These are phyloP conservation scores for Podocnemis expansa DNA, from an alignment of 2,113 vertebrate genomes.

Conservation along the genomic window DNA sequence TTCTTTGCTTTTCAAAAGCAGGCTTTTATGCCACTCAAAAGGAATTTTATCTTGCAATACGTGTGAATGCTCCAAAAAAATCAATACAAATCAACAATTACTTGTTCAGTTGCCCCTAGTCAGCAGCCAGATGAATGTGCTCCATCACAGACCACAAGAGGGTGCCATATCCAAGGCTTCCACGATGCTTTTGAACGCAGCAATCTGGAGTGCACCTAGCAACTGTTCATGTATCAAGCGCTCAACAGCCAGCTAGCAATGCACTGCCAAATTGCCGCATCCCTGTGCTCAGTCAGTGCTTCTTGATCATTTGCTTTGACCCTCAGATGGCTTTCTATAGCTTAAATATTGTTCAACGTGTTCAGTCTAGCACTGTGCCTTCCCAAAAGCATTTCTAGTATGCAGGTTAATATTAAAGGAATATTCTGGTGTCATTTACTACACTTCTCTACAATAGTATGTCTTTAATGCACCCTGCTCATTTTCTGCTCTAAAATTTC, in stretches of 20 bases:
- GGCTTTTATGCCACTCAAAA: not conserved
- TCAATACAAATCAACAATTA: not conserved
- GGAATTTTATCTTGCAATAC: not conserved
- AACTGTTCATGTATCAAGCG: slow-evolving; percentile 66
- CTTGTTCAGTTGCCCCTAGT: not conserved
- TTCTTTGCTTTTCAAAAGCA: not conserved
- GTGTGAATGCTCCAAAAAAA: not conserved
- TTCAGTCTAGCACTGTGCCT: not conserved
- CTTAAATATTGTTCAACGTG: not conserved
- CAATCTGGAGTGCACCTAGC: slow-evolving; percentile 77
- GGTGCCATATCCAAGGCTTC: slow-evolving; percentile 23
- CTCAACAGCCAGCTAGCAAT: slow-evolving; percentile 79
- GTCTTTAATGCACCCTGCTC: not conserved
- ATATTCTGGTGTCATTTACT: not conserved
- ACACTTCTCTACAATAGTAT: accelerated
- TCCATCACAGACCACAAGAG: slow-evolving; percentile 29
- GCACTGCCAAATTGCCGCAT: slow-evolving; percentile 78
- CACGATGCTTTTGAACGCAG: slow-evolving; percentile 4
- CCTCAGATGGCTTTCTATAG: not conserved
- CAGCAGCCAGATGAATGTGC: not conserved
- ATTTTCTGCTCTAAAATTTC: not conserved
- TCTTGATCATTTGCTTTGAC: not conserved
- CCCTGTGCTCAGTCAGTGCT: not conserved
- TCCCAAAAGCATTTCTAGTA: not conserved
- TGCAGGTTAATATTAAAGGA: not conserved